Percentiles rank a stretch among this genome's conserved stretches.
Conservation (phyloP, 1,140 invertebrate genomes). For the Drosophila parabipectinata region DNA sequence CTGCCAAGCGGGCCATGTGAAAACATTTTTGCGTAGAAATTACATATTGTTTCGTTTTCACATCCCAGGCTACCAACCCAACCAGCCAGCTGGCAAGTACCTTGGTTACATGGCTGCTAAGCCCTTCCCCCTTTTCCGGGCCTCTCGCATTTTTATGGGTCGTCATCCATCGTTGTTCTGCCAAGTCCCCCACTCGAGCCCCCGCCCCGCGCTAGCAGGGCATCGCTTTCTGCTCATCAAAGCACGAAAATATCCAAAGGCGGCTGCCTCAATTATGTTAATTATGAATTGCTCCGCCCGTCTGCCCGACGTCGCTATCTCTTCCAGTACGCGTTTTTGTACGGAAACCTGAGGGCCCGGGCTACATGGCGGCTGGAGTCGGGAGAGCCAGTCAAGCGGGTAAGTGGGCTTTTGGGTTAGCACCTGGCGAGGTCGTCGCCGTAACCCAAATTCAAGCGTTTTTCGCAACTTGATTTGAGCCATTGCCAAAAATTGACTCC, state of each 20-base stretch:
- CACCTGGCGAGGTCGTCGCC: constrained; percentile 32
- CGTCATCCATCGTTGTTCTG: constrained; percentile 40
- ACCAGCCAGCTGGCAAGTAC: constrained; percentile 3
- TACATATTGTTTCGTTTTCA: constrained; percentile 50
- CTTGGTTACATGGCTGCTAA: constrained; percentile 30
- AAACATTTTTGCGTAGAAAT: constrained; percentile 53
- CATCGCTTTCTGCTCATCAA: constrained; percentile 50
- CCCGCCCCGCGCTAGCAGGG: constrained; percentile 7
- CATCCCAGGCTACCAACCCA: constrained; percentile 18
- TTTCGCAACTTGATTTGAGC: constrained; percentile 33
- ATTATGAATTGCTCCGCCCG: constrained; percentile 41
- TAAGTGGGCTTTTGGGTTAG: constrained; percentile 45
- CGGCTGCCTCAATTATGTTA: constrained; percentile 52
- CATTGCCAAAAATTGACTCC: constrained; percentile 40
- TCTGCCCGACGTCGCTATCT: constrained; percentile 9
- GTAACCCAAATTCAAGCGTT: constrained; percentile 26
- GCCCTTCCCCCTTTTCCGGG: constrained; percentile 7
- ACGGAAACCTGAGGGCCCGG: not conserved
- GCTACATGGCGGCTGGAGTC: not conserved
- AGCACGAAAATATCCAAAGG: constrained; percentile 50
- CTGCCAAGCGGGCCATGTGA: constrained; percentile 27
- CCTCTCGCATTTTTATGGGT: constrained; percentile 38
- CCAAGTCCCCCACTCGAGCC: not conserved
- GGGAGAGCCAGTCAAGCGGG: constrained; percentile 29
- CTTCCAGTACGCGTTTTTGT: not conserved